phyloP scores from a whole-genome alignment of 2,113 vertebrate species.

The Climacteris rufus region DNA sequence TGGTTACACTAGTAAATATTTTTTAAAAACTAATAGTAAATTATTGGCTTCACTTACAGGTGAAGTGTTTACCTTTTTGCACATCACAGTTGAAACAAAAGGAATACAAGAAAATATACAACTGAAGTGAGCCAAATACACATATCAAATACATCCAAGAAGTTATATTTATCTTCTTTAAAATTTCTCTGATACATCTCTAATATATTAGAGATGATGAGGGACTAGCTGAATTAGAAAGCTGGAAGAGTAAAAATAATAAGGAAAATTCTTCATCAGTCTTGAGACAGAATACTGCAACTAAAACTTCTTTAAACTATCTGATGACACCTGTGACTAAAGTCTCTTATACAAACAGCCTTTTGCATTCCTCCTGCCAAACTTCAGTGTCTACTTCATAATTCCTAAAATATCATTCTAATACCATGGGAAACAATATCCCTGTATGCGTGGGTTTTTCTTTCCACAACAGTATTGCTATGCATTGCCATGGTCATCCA shows the following conservation, averaged over 20 bases:
- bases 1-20: not conserved
- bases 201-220: not conserved
- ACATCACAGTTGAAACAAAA: not conserved
- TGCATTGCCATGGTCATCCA: not conserved
- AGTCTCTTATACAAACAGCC: not conserved
- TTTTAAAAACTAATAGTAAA: not conserved
- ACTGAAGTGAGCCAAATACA: not conserved
- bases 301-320: not conserved
- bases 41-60: not conserved
- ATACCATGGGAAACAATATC: not conserved
- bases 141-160: not conserved
- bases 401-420: not conserved
- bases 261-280: not conserved
- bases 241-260: not conserved
- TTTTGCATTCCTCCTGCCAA: not conserved
- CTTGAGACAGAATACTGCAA: not conserved
- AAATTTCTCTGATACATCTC: not conserved
- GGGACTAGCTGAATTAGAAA: not conserved
- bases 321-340: not conserved
- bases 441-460: not conserved
- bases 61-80: not conserved
- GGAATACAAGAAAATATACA: not conserved
- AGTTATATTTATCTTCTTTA: not conserved
- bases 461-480: not conserved
- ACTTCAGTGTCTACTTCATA: not conserved